Evolutionary conservation across 2,113 vertebrate species (phyloP), one percentile per base, ranked within the genome.

Genomic region (Nothocercus nigrocapillus): DNA sequence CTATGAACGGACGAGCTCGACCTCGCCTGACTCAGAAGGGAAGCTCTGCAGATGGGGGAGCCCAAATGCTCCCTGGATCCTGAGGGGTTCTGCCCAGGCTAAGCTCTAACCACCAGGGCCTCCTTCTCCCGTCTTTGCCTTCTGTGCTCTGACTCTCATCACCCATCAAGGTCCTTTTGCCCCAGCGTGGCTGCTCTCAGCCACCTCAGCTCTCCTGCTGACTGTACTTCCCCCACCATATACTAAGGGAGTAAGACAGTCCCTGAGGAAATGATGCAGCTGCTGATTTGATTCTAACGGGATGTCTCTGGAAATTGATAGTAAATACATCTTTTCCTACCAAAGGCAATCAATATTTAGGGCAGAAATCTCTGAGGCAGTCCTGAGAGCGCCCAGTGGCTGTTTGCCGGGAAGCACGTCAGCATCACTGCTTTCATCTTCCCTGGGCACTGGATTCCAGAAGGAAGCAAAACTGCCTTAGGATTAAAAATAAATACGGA

Each of bases 171-270:
- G 42, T 42, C n/a, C 42, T 88, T 88, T 3, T 56, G 6, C 58
- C 36, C 0, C 0, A 25, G n/a, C n/a, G 61, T 2, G 1, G 47
- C 30, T 0, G 1, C 47, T 13, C 0, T 2, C 69, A 82, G 68
- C 45, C 32, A 24, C 13, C 47, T 49, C 1, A 2, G 45, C 63
- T 49, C n/a, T 2, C 3, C 53, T 0, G 30, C 51, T 36, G 0
- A 1, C 45, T 30, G n/a, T 2, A 7, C 69, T 70, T 51, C 70
- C 79, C 40, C 81, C 3, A 0, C 25, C 79, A 34, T 22, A 3
- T 0, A 3, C 61, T 53, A 8, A 36, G 59, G 82, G 45, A 88
- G 21, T 20, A 66, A 85, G 69, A 42, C 42, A 32, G 47, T 59
- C 45, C 75, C 67, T 40, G 22, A 15, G 85, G 94, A 79, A 38